Evolutionary conservation across 2,113 vertebrate genomes (phyloP).

Genomic region (Syngnathus floridae): DNA sequence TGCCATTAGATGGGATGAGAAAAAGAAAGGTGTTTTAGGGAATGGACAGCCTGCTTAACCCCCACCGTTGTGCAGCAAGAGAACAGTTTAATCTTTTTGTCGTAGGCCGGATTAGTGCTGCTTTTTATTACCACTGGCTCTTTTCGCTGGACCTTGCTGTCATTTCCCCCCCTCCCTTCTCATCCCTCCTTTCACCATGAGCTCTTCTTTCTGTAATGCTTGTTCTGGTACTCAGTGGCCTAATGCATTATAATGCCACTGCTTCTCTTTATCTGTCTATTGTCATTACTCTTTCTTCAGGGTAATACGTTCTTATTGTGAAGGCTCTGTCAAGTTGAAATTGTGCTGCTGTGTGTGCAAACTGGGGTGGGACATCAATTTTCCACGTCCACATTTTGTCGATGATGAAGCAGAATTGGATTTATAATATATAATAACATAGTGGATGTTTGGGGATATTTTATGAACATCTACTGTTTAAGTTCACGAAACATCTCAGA

Average conservation of each 20-base stretch:
- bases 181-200: slow-evolving; percentile 41
- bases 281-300: slow-evolving; percentile 50
- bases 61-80: slow-evolving; percentile 32
- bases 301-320: slow-evolving; percentile 30
- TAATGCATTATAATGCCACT: slow-evolving; percentile 61
- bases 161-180: slow-evolving; percentile 22
- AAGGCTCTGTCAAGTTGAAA: slow-evolving; percentile 23
- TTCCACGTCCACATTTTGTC: not conserved
- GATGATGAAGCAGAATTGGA: not conserved
- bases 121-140: slow-evolving; percentile 50
- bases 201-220: slow-evolving; percentile 39
- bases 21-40: slow-evolving; percentile 24
- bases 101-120: slow-evolving; percentile 60
- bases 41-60: slow-evolving; percentile 53
- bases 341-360: not conserved
- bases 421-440: not conserved
- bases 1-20: slow-evolving; percentile 43
- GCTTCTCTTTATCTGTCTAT: slow-evolving; percentile 58
- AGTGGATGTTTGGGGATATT: not conserved
- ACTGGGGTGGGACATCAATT: not conserved
- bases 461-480: not conserved
- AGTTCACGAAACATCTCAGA: not conserved
- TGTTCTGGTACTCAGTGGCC: slow-evolving; percentile 52
- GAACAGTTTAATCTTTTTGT: slow-evolving; percentile 57
- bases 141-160: slow-evolving; percentile 37